These are phyloP conservation scores for Orientallactaga sibirica DNA, from an alignment of 2,797 vertebrate species.

Conservation along the genomic window DNA sequence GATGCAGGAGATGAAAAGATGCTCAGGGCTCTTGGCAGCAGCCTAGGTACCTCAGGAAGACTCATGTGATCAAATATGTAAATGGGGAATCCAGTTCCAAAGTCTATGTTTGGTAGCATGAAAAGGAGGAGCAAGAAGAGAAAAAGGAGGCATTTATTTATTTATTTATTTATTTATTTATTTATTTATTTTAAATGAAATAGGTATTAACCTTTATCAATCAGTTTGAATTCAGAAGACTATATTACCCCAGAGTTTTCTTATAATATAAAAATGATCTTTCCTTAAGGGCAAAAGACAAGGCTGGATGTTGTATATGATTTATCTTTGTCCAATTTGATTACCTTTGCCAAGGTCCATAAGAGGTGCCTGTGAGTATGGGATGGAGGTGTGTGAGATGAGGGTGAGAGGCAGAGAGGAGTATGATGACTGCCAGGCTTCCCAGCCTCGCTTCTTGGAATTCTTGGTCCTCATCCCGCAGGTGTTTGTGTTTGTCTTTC, in stretches of 20 bases:
- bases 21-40: background rate
- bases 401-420: background rate
- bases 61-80: background rate
- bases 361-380: background rate
- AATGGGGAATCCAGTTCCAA: background rate
- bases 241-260: conserved; percentile 6
- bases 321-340: conserved; percentile 27
- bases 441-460: background rate
- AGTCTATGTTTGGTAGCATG: background rate
- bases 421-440: background rate
- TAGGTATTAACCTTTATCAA: conserved; percentile 10
- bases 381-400: background rate
- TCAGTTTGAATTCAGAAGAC: conserved; percentile 45
- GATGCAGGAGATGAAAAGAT: background rate
- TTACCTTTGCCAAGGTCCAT: background rate
- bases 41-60: background rate
- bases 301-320: background rate
- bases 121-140: background rate
- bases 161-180: background rate
- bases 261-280: background rate
- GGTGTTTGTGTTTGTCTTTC: conserved; percentile 27
- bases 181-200: conserved; percentile 29
- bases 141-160: background rate
- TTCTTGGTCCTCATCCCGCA: background rate
- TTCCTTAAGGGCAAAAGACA: conserved; percentile 2